Conservation (phyloP, 2,888 invertebrate species). For the Agrochola lychnidis region DNA sequence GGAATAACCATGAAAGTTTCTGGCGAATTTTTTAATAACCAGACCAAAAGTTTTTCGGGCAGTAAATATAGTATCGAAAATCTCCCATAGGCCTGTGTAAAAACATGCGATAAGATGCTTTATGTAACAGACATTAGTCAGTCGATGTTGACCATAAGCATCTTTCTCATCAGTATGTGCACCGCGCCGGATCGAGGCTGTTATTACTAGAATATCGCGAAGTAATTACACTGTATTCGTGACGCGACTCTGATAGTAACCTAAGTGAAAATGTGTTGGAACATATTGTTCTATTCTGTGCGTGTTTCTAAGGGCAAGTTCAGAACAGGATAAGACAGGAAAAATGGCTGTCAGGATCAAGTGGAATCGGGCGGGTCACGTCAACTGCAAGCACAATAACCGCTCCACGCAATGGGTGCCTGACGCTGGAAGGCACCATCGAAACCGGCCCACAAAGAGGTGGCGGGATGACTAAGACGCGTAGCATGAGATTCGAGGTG, state of each 20-base stretch:
- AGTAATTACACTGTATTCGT: conserved; percentile 50
- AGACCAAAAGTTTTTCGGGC: neutral
- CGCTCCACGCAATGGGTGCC: neutral
- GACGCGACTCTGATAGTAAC: conserved; percentile 29
- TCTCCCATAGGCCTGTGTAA: neutral
- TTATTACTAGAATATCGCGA: conserved; percentile 44
- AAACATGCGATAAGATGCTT: neutral
- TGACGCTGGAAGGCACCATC: neutral
- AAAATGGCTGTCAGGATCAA: neutral
- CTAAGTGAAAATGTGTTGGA: conserved; percentile 12
- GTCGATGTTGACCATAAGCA: conserved; percentile 13
- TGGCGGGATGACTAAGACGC: neutral
- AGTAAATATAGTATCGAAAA: neutral
- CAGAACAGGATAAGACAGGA: neutral
- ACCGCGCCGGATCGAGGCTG: neutral
- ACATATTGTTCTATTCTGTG: conserved; percentile 19
- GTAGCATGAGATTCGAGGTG: neutral
- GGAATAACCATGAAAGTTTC: neutral
- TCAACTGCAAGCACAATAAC: neutral
- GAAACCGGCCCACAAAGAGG: neutral
- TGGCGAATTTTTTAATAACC: neutral
- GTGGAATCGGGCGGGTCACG: too few relatives aligned
- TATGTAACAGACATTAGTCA: conserved; percentile 6
- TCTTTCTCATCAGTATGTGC: conserved; percentile 42
- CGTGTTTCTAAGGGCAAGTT: neutral